Conservation (phyloP, 2,888 invertebrate species). For the Eutolmus rufibarbis region DNA sequence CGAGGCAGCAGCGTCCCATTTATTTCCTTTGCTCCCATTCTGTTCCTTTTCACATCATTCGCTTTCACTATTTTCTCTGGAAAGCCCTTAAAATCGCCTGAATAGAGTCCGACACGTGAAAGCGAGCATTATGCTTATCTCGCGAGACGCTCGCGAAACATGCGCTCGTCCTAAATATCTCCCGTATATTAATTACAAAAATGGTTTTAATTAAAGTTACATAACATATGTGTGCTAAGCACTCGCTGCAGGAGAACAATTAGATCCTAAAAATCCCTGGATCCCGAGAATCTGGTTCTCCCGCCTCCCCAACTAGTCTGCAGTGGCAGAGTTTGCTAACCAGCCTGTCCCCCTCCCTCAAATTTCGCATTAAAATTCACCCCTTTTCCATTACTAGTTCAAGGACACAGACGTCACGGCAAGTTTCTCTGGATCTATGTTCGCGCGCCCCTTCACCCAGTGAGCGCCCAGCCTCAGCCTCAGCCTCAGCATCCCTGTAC, state of each 20-base stretch:
- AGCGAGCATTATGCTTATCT: conserved; percentile 9
- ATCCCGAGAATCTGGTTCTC: neutral
- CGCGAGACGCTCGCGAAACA: neutral
- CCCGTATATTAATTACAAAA: neutral
- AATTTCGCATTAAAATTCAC: conserved; percentile 9
- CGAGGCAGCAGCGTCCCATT: neutral
- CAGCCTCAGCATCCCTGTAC: neutral
- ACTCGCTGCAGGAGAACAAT: neutral
- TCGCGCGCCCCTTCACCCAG: neutral
- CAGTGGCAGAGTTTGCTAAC: neutral
- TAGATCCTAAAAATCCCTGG: neutral
- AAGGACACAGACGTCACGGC: conserved; percentile 40
- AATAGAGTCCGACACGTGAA: conserved; percentile 21
- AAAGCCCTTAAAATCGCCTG: conserved; percentile 13
- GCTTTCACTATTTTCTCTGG: conserved; percentile 27
- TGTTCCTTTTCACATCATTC: conserved; percentile 31
- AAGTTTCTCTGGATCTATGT: conserved; percentile 27
- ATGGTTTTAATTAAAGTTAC: conserved; percentile 29
- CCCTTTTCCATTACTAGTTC: conserved; percentile 38
- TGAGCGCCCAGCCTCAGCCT: neutral
- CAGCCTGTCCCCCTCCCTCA: neutral
- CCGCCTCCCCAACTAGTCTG: neutral
- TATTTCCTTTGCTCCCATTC: conserved; percentile 26
- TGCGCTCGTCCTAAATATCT: neutral
- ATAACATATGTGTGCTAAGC: neutral